Conservation (phyloP, 2,113 vertebrate genomes). For the Gorsachius goisagi region DNA sequence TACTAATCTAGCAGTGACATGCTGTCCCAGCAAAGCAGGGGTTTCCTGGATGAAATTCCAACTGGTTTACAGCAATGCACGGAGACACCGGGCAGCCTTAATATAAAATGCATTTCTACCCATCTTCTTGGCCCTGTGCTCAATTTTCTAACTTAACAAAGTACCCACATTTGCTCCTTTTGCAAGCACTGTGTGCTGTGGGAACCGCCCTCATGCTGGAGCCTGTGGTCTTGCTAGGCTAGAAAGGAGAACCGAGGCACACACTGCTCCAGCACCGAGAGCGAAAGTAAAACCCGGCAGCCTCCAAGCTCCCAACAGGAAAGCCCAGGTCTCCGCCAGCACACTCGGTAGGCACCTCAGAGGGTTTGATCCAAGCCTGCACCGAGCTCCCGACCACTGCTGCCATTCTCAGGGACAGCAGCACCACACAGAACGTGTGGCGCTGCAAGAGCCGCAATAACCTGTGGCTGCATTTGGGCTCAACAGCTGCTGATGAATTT, state of each 20-base stretch:
- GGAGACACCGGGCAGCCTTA: background rate
- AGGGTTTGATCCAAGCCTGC: background rate
- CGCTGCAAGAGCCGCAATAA: background rate
- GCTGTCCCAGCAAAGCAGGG: background rate
- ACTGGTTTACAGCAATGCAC: background rate
- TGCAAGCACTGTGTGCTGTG: rapidly evolving
- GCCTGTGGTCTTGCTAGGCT: background rate
- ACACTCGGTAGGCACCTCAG: rapidly evolving
- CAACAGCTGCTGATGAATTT: background rate
- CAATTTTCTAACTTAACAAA: background rate
- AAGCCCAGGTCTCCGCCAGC: background rate
- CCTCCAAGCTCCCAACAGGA: background rate
- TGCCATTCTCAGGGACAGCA: rapidly evolving
- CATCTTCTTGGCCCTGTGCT: background rate
- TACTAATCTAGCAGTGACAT: background rate
- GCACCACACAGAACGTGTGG: background rate
- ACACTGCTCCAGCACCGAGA: background rate
- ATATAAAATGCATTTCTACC: background rate
- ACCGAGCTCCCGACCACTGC: rapidly evolving
- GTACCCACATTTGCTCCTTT: background rate
- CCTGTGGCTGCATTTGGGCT: background rate
- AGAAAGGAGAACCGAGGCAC: background rate
- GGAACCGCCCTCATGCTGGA: background rate
- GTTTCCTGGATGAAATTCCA: background rate
- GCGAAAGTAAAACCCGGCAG: background rate